Conservation (phyloP, 2,797 vertebrate genomes). For the Heteromormyrus szaboi region DNA sequence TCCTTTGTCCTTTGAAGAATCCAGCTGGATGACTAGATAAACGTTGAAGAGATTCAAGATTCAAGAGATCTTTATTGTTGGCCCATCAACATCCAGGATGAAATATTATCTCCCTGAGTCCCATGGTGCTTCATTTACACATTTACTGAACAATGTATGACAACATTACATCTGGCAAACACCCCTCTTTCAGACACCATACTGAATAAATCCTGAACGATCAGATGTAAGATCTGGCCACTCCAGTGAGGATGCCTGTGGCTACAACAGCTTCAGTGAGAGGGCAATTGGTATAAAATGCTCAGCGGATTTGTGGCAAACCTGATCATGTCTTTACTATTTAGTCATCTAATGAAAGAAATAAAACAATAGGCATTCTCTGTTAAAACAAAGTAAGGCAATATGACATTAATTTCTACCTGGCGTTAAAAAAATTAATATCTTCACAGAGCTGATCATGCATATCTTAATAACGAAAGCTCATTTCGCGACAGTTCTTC, state of each 20-base stretch:
- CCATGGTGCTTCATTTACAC: background rate
- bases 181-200: background rate
- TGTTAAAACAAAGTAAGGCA: background rate
- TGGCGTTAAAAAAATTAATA: background rate
- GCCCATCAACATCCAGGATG: background rate
- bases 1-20: background rate
- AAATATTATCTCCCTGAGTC: background rate
- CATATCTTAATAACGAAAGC: background rate
- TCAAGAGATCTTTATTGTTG: background rate
- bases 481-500: background rate
- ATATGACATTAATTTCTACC: background rate
- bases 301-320: background rate
- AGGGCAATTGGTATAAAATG: background rate
- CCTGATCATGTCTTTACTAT: background rate
- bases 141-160: background rate
- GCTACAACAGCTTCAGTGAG: background rate
- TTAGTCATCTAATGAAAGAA: background rate
- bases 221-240: background rate
- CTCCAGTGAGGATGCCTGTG: background rate
- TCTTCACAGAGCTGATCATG: background rate
- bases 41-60: background rate
- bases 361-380: background rate
- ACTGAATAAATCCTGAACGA: background rate
- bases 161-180: background rate
- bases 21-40: background rate